phyloP scores from a whole-genome alignment of 2,113 vertebrate species.

The Pollimyrus isidori region DNA sequence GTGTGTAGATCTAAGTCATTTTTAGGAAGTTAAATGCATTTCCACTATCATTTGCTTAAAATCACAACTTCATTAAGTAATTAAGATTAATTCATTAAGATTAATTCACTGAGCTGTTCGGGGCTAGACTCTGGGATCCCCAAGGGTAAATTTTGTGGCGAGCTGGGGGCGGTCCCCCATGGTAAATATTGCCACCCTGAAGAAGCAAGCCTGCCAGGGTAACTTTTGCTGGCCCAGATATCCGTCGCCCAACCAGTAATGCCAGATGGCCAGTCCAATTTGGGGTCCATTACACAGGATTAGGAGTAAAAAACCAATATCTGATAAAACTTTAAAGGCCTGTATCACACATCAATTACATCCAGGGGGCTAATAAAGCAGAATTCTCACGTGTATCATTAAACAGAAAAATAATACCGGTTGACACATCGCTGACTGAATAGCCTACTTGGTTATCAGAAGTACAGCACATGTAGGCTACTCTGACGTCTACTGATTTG shows the following conservation, averaged over 20 bases:
- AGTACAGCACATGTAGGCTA: not conserved
- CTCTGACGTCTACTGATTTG: not conserved
- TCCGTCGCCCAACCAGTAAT: not conserved
- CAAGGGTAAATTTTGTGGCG: not conserved
- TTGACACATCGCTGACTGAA: not conserved
- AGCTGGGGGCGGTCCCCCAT: not conserved
- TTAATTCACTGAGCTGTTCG: not conserved
- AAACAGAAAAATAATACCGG: not conserved
- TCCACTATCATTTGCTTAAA: too few species aligned
- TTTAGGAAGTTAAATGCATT: too few species aligned
- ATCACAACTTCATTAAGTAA: too few species aligned
- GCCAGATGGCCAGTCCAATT: not conserved
- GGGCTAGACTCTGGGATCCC: not conserved
- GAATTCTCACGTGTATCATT: not conserved
- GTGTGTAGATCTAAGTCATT: too few species aligned
- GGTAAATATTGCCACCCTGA: not conserved
- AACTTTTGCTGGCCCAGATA: not conserved
- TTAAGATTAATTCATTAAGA: too few species aligned
- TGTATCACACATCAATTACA: not conserved
- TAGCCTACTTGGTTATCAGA: not conserved
- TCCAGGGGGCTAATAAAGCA: not conserved
- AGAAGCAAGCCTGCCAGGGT: not conserved
- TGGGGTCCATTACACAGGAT: not conserved
- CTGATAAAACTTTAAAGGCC: not conserved
- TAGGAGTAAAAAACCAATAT: not conserved